These are phyloP conservation scores for Cataglyphis albicans DNA, from an alignment of 2,888 invertebrate genomes.

Conservation along the genomic window DNA sequence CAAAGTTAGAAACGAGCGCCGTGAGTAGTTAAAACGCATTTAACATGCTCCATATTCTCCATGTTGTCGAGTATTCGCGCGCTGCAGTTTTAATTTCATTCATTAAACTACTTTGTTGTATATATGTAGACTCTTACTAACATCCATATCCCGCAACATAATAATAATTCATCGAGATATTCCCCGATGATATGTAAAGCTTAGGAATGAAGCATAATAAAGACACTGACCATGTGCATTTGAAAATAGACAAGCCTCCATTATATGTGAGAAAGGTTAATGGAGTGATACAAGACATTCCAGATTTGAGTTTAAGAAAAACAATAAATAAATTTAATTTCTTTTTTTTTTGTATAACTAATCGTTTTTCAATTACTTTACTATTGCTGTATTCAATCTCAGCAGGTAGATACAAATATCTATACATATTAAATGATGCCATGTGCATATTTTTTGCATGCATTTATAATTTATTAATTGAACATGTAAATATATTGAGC, in stretches of 20 bases:
- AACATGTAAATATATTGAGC: background rate
- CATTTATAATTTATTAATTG: background rate
- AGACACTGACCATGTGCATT: conserved; percentile 14
- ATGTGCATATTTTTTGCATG: conserved; percentile 1
- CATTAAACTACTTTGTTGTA: conserved; percentile 38
- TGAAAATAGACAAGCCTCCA: conserved; percentile 36
- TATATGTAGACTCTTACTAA: conserved; percentile 6
- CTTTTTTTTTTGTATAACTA: background rate
- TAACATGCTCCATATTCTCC: conserved; percentile 11
- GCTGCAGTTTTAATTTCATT: conserved; percentile 37
- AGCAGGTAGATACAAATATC: background rate
- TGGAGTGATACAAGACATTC: conserved; percentile 30
- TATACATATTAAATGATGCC: background rate
- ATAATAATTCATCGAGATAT: conserved; percentile 29
- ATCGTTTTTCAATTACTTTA: background rate
- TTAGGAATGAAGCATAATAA: conserved; percentile 23
- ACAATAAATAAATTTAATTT: background rate
- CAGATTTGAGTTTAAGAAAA: conserved; percentile 14
- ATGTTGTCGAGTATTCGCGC: background rate
- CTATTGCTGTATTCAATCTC: background rate
- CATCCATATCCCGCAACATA: conserved; percentile 13
- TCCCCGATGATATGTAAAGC: background rate
- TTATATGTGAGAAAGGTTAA: conserved; percentile 20
- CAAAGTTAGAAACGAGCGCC: conserved; percentile 15
- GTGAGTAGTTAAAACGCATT: conserved; percentile 21